Percentiles rank a stretch among this genome's conserved stretches.
Conservation (phyloP, 2,113 vertebrate genomes). For the Indicator maculatus region DNA sequence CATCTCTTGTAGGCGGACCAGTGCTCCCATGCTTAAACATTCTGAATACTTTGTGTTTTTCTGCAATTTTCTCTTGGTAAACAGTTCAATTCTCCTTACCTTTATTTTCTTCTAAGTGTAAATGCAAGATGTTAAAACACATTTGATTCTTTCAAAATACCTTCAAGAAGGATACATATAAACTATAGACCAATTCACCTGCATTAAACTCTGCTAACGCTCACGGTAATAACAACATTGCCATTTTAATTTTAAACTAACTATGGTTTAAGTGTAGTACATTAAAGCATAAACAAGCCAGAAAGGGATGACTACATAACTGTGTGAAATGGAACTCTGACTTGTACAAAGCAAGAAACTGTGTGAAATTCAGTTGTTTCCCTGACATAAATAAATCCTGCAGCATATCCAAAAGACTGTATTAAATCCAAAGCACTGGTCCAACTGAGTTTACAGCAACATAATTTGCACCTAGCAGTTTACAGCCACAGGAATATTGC, state of each 20-base stretch:
- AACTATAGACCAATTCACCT: no score
- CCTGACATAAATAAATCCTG: not conserved
- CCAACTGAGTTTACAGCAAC: not conserved
- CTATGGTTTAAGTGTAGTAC: not conserved
- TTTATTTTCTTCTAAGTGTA: no score
- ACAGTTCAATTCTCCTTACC: no score
- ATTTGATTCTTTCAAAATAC: no score
- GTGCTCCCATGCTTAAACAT: not conserved
- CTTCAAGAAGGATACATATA: no score
- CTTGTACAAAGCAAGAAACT: not conserved
- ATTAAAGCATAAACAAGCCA: not conserved
- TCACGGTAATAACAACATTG: no score
- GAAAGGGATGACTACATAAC: not conserved
- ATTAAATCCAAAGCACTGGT: not conserved
- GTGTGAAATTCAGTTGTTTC: not conserved
- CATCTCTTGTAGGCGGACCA: not conserved
- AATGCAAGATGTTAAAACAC: no score
- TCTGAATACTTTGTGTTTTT: no score
- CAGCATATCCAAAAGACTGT: not conserved
- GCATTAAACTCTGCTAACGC: no score
- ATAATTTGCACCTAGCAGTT: not conserved
- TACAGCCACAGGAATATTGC: not conserved
- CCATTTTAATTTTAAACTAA: not conserved
- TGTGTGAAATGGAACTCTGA: not conserved
- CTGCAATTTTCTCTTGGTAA: no score